A percentile compares a stretch with the other conserved stretches of the same genome.
phyloP scores from a whole-genome alignment of 1,140 invertebrate species.

The Reticulitermes speratus region DNA sequence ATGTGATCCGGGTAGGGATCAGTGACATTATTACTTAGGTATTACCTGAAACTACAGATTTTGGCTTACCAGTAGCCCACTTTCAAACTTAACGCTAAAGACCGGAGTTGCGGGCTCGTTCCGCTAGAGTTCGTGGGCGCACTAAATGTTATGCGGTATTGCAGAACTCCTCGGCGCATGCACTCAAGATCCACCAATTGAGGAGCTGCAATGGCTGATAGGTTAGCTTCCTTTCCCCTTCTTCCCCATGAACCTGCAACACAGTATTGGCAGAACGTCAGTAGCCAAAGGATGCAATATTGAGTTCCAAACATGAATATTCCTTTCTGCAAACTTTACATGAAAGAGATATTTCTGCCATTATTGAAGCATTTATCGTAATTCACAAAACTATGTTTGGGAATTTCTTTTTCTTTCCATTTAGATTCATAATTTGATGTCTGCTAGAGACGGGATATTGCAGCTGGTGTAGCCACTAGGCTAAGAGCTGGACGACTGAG shows the following conservation, averaged over 20 bases:
- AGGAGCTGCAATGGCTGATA: conserved; percentile 17
- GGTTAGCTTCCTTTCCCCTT: neutral
- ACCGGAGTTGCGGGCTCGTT: neutral
- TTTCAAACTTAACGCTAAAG: neutral
- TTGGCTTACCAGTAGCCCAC: neutral
- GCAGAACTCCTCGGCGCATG: neutral
- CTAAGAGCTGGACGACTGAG: too few species aligned
- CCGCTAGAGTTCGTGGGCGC: neutral
- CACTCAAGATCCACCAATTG: neutral
- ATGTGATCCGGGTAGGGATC: too few species aligned
- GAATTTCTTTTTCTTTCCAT: too few species aligned
- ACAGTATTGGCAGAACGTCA: neutral
- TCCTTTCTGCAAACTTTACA: neutral
- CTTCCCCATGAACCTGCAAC: neutral
- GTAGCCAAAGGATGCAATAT: neutral
- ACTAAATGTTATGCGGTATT: conserved; percentile 6
- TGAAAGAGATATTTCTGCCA: neutral
- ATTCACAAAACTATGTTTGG: neutral
- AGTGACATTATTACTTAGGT: too few species aligned
- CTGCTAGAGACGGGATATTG: too few species aligned
- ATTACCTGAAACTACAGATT: too few species aligned
- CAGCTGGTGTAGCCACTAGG: too few species aligned
- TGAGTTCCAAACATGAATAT: neutral
- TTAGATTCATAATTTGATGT: too few species aligned
- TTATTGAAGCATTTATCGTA: neutral